These are phyloP conservation scores for Sarcophaga variegata DNA, from an alignment of 2,888 invertebrate species.

Conservation along the genomic window DNA sequence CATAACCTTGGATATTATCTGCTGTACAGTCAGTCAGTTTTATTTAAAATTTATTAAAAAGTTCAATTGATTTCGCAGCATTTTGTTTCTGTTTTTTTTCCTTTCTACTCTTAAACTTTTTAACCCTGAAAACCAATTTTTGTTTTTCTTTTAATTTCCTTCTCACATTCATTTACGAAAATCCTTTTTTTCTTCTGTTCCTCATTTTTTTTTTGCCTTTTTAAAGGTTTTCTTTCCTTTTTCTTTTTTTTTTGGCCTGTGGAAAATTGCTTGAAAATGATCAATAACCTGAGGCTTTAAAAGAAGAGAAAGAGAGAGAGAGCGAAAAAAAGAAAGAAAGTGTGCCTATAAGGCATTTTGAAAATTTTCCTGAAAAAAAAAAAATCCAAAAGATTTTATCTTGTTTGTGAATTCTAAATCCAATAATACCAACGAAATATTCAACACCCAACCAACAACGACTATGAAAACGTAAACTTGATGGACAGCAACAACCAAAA, in stretches of 20 bases:
- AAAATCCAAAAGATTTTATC: conserved; percentile 32
- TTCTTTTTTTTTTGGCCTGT: not conserved
- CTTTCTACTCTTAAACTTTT: not conserved
- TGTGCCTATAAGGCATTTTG: conserved; percentile 32
- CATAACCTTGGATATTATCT: too few relatives aligned
- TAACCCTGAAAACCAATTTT: conserved; percentile 2
- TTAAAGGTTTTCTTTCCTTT: too few relatives aligned
- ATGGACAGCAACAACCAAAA: conserved; percentile 6
- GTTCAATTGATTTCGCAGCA: not conserved
- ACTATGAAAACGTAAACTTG: not conserved
- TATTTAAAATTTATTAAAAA: too few relatives aligned
- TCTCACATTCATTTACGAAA: conserved; percentile 24
- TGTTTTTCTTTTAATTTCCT: conserved; percentile 32
- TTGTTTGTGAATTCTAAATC: conserved; percentile 11
- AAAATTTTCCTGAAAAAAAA: conserved; percentile 11
- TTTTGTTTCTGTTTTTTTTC: conserved; percentile 15
- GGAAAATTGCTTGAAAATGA: conserved; percentile 22
- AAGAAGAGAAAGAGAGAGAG: too few relatives aligned
- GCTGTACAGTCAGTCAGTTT: too few relatives aligned
- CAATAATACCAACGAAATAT: conserved; percentile 38
- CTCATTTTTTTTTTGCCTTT: too few relatives aligned
- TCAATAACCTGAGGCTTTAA: conserved; percentile 26
- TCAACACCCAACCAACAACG: too few relatives aligned
- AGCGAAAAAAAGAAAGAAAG: not conserved
- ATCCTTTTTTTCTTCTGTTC: conserved; percentile 15